A percentile compares a stretch with the other conserved stretches of the same genome.
phyloP scores from a whole-genome alignment of 1,140 invertebrate genomes.

The Drosophila sproati region DNA sequence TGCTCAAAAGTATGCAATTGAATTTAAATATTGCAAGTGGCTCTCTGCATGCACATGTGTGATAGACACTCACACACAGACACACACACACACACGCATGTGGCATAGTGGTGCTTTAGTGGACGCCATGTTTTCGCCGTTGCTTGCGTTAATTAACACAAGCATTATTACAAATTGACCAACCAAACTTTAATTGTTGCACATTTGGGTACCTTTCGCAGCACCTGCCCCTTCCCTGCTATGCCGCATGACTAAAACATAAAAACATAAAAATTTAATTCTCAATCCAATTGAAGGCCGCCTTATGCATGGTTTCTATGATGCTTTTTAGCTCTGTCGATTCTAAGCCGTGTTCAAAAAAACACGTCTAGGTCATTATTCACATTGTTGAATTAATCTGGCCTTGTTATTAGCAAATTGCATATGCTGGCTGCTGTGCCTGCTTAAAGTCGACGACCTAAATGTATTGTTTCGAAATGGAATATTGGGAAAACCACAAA shows the following conservation, averaged over 20 bases:
- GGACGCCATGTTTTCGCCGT: conserved; percentile 40
- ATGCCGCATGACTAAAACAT: conserved; percentile 27
- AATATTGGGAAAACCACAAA: conserved; percentile 38
- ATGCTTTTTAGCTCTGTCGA: neutral
- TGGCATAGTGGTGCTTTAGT: conserved; percentile 13
- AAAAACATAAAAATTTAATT: conserved; percentile 65
- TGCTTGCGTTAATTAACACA: conserved; percentile 78
- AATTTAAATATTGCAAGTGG: conserved; percentile 82
- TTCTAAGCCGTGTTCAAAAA: neutral
- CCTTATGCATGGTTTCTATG: neutral
- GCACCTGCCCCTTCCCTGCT: no score
- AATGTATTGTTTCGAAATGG: neutral
- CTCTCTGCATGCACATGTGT: conserved; percentile 6
- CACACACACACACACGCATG: neutral
- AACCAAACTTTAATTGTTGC: conserved; percentile 48
- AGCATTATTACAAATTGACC: conserved; percentile 77
- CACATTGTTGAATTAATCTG: neutral
- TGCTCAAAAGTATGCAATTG: conserved; percentile 78
- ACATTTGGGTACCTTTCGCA: neutral
- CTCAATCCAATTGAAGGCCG: neutral
- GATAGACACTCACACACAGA: neutral
- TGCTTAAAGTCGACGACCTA: neutral
- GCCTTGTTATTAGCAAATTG: neutral
- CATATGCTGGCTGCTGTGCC: neutral
- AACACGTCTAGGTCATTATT: neutral